Evolutionary conservation across 2,888 invertebrate species (phyloP), one percentile per base, ranked within the genome.

Genomic region (Synanthedon myopaeformis): DNA sequence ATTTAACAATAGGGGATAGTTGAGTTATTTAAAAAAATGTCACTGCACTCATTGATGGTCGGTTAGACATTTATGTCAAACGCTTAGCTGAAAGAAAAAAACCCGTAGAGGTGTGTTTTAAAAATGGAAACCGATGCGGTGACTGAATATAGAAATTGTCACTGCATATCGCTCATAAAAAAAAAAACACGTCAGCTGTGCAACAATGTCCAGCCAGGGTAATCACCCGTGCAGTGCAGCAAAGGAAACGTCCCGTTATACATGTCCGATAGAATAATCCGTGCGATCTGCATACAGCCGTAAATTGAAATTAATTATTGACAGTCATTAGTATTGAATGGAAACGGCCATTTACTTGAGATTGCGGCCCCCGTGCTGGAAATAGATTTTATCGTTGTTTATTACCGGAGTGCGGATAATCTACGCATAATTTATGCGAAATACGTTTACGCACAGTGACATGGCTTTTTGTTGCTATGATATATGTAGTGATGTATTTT

Each of bases 261-360:
- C 45, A 14, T 45, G 45, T 45, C 45, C 45, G 12, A 12, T 45
- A 45, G 45, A n/a, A 14, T 14, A 45, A 45, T 45, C 45, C 45
- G 45, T 8, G 45, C 45, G 45, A 45, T 45, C 45, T 45, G 45
- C 45, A 45, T 45, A 45, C 45, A 45, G 45, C 45, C 57, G 58
- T 55, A 57, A 60, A 61, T 60, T 58, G 63, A 57, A 56, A 58
- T 58, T 57, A 59, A 59, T 60, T 59, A 57, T 55, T 50, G 52
- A 45, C 56, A 52, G 52, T 58, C 55, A 54, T 45, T 45, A 45
- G 45, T 45, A 45, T 14, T 45, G 45, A 45, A 45, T 45, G 52
- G 50, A 54, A 57, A 57, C 53, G 48, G 53, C 53, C 48, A 57
- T 59, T 60, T 60, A 59, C 55, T 57, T 56, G 52, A 45, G 60